Conservation (phyloP, 2,797 vertebrate species). For the Bradypodion pumilum region DNA sequence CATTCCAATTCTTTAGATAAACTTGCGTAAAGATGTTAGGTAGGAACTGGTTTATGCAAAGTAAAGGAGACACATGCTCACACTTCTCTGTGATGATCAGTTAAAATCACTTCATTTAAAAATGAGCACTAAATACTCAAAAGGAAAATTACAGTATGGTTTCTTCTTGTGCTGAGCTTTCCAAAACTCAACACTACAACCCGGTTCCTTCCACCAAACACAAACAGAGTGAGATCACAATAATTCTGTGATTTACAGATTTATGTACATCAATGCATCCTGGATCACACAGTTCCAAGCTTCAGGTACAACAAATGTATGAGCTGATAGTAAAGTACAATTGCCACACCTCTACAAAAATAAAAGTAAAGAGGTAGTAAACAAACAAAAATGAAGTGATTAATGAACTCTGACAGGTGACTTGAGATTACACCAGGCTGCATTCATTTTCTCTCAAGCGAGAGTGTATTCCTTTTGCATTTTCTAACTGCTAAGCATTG, state of each 20-base stretch:
- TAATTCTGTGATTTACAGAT: background rate
- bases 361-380: rapidly evolving
- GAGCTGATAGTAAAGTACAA: rapidly evolving
- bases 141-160: background rate
- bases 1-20: background rate
- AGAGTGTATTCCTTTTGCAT: background rate
- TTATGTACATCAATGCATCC: background rate
- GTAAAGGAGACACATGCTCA: background rate
- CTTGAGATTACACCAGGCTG: background rate
- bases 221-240: background rate
- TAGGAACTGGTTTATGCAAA: background rate
- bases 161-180: background rate
- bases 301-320: background rate
- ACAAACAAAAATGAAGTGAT: background rate
- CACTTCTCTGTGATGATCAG: rapidly evolving
- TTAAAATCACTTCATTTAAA: no score
- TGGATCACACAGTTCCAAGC: background rate
- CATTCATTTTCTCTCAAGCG: background rate
- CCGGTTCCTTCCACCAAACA: background rate
- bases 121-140: background rate
- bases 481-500: conserved; percentile 8
- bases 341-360: background rate
- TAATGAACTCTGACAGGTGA: background rate
- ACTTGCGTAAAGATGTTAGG: background rate
- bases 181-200: background rate